Percentiles rank a stretch among this genome's conserved stretches.
phyloP scores from a whole-genome alignment of 2,797 vertebrate species.

The Aldrovandia affinis region DNA sequence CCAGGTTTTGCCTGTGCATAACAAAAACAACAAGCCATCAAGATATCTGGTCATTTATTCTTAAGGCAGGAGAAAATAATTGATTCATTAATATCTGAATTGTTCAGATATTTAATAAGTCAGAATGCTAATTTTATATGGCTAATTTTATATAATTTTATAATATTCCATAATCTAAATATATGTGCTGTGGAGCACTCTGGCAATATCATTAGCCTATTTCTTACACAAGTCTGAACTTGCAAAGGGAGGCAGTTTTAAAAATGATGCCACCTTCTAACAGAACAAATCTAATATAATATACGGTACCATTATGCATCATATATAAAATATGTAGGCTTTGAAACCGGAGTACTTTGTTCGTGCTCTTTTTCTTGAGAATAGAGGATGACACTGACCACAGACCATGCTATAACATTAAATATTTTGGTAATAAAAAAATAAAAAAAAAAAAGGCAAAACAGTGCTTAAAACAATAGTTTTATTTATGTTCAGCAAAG shows the following conservation, averaged over 20 bases:
- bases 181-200: background rate
- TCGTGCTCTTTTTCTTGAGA: no score
- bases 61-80: background rate
- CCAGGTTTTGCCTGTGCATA: background rate
- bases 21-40: background rate
- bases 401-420: no score
- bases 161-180: background rate
- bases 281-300: background rate
- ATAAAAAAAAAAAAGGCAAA: no score
- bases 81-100: background rate
- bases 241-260: background rate
- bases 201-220: background rate
- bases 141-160: no score
- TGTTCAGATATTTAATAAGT: background rate
- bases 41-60: background rate
- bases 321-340: background rate
- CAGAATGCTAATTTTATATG: background rate
- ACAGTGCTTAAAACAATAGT: no score
- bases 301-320: background rate
- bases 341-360: no score
- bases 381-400: no score
- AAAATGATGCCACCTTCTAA: background rate
- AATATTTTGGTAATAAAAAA: no score
- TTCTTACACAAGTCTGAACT: background rate
- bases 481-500: no score